Conservation (phyloP, 2,113 vertebrate genomes). For the Sapayoa aenigma region DNA sequence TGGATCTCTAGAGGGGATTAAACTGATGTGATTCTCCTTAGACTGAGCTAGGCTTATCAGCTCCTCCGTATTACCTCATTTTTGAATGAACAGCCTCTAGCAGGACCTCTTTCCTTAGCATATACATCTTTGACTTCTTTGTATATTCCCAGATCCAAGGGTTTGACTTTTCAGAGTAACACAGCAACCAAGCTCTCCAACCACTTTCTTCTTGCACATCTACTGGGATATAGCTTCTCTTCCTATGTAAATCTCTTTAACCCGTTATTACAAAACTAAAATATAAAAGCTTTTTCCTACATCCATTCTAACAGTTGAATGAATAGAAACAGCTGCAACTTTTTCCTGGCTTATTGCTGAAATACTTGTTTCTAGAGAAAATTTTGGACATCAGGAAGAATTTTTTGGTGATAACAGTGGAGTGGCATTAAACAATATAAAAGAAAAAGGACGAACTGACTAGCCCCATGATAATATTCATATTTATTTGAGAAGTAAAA, state of each 20-base stretch:
- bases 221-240: not conserved
- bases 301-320: not conserved
- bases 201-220: not conserved
- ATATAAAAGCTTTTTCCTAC: not conserved
- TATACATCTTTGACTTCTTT: not conserved
- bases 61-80: not conserved
- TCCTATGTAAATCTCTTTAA: not conserved
- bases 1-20: not conserved
- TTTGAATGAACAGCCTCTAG: not conserved
- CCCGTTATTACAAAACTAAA: not conserved
- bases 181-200: not conserved
- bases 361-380: not conserved
- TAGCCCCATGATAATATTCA: not conserved
- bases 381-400: not conserved
- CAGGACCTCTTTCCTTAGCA: not conserved
- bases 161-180: not conserved
- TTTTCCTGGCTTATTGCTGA: not conserved
- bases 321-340: not conserved
- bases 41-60: not conserved
- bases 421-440: not conserved
- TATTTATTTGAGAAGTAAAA: not conserved
- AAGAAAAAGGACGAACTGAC: not conserved
- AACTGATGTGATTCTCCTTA: not conserved
- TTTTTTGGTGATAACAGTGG: not conserved
- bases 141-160: not conserved